Base-by-base conservation (phyloP, 2,888 invertebrate genomes). In the Oscheius onirici region DNA sequence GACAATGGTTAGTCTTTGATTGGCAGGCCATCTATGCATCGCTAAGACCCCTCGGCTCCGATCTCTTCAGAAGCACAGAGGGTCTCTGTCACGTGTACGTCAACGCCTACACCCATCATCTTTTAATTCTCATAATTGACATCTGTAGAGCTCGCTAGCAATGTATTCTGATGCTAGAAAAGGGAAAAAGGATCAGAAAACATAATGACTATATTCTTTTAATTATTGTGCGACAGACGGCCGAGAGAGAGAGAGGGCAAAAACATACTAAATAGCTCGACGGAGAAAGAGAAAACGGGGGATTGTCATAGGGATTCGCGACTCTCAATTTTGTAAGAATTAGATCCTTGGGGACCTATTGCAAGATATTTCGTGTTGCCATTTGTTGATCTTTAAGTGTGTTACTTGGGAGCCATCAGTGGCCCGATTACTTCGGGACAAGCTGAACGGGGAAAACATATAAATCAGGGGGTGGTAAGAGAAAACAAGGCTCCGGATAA, bases 1-100 rank as follows among this genome's bases (percentile, higher is more conserved):
- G 34, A 63, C 46, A 63, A 49, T 20, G 46, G 49, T 22, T 17
- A 63, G 49, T n/a, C 63, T n/a, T 28, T 63, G 63, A 63, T 63
- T 63, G 63, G 63, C 63, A 63, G 63, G 63, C 49, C 49, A 63
- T 63, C 63, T 63, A 63, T 63, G 63, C 46, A 63, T 63, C 24
- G 63, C 63, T 63, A 63, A 63, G 26, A 20, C 49, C 24, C 13
- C 49, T 46, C 11, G 63, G 17, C 49, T 46, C 34, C 46, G 28
- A 55, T 24, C 54, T 22, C n/a, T 22, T 49, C 17, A 34, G 34
- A 34, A 34, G 8, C 5, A 34, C 3, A 34, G 34, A 20, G 46
- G 8, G 26, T n/a, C n/a, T n/a, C 55, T 15, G 55, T 26, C 55
- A 52, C 52, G 52, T 52, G 52, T 55, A n/a, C n/a, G 34, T 34